phyloP scores from a whole-genome alignment of 2,888 invertebrate species.

The Nebria brevicollis region DNA sequence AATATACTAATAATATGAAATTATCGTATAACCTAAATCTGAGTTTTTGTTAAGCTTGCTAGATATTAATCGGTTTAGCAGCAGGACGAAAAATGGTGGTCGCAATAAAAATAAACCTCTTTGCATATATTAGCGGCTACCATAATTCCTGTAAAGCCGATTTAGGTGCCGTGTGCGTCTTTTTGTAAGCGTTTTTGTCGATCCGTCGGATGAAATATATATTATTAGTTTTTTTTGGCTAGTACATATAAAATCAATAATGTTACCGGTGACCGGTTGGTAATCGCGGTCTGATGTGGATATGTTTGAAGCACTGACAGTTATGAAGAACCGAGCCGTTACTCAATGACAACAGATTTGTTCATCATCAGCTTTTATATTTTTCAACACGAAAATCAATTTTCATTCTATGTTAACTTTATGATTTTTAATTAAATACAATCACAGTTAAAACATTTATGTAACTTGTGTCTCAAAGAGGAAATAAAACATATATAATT shows the following conservation, averaged over 20 bases:
- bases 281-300: neutral
- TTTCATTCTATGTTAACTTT: neutral
- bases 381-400: neutral
- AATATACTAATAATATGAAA: constrained; percentile 1
- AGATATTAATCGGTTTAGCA: constrained; percentile 14
- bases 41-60: neutral
- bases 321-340: neutral
- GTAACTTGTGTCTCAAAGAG: too few species aligned
- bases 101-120: constrained; percentile 18
- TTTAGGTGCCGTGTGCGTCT: neutral
- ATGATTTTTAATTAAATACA: too few species aligned
- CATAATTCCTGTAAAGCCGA: constrained; percentile 6
- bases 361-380: neutral
- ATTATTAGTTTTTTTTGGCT: neutral
- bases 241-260: neutral
- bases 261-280: neutral
- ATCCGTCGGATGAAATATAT: neutral
- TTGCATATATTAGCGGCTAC: constrained; percentile 3
- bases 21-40: neutral
- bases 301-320: neutral
- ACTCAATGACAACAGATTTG: neutral
- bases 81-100: neutral
- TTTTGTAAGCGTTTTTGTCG: neutral
- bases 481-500: too few species aligned
- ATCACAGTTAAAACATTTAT: too few species aligned